phyloP scores from a whole-genome alignment of 2,113 vertebrate genomes.

The Miniopterus natalensis region DNA sequence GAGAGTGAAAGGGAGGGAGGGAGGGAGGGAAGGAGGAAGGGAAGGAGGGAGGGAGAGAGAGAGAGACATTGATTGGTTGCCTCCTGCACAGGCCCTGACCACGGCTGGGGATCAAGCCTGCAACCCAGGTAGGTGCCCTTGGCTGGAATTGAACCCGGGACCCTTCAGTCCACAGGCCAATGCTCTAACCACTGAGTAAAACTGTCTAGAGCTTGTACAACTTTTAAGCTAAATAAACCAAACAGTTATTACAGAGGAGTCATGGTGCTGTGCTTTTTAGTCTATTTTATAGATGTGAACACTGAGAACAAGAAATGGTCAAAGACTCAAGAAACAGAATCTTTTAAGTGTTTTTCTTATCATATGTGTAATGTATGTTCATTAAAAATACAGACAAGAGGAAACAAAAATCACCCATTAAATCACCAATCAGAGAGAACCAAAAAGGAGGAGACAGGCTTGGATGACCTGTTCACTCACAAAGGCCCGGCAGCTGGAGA shows the following conservation, averaged over 20 bases:
- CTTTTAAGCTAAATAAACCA: background rate
- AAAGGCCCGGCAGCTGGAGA: background rate
- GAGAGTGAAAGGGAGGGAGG: too few species aligned
- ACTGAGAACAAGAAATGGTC: background rate
- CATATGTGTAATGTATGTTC: background rate
- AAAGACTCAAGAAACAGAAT: constrained; percentile 16
- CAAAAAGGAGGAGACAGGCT: background rate
- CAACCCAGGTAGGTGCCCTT: too few species aligned
- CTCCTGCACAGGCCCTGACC: too few species aligned
- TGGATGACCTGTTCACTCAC: background rate
- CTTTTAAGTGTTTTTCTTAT: background rate
- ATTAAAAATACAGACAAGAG: background rate
- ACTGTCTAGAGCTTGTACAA: background rate
- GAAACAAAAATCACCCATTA: background rate
- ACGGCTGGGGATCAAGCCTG: too few species aligned
- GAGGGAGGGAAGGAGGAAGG: too few species aligned
- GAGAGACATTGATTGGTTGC: too few species aligned
- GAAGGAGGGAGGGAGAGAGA: too few species aligned
- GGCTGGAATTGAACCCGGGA: too few species aligned
- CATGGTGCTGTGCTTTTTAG: background rate
- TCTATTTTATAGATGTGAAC: background rate
- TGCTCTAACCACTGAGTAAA: too few species aligned
- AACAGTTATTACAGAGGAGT: background rate
- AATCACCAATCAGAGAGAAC: background rate
- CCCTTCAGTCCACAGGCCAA: too few species aligned